Conservation (phyloP, 2,113 vertebrate species). For the Podiceps cristatus region DNA sequence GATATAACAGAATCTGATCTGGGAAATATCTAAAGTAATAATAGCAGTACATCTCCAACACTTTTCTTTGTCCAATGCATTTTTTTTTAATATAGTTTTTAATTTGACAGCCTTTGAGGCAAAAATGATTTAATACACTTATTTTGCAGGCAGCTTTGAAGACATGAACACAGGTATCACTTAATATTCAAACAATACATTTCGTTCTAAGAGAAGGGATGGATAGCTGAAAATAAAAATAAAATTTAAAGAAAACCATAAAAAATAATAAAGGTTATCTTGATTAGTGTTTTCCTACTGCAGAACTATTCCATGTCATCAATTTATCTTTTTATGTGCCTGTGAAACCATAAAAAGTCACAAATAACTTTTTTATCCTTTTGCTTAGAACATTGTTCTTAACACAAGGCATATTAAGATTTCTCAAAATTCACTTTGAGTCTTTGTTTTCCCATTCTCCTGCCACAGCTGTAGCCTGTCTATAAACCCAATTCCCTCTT, state of each 20-base stretch:
- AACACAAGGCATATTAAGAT: background rate
- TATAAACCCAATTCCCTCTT: background rate
- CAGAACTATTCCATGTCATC: background rate
- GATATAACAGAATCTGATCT: background rate
- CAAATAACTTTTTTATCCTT: background rate
- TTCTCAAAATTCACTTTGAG: background rate
- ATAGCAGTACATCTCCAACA: background rate
- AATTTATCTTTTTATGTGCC: background rate
- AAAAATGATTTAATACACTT: background rate
- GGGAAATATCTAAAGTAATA: background rate
- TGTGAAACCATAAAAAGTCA: background rate
- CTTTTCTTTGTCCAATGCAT: background rate
- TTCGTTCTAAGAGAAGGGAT: background rate
- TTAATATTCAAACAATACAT: background rate
- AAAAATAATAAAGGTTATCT: background rate
- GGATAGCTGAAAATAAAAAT: background rate
- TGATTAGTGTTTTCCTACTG: background rate
- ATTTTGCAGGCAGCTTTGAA: background rate
- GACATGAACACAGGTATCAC: background rate
- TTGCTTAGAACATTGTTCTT: background rate
- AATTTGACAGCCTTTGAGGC: background rate
- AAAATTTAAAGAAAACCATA: background rate
- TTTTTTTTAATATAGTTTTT: background rate
- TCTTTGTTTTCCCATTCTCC: background rate
- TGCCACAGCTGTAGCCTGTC: background rate